A percentile compares a stretch with the other conserved stretches of the same genome.
These are phyloP conservation scores for Rhinoderma darwinii DNA, from an alignment of 2,113 vertebrate genomes.

Conservation along the genomic window DNA sequence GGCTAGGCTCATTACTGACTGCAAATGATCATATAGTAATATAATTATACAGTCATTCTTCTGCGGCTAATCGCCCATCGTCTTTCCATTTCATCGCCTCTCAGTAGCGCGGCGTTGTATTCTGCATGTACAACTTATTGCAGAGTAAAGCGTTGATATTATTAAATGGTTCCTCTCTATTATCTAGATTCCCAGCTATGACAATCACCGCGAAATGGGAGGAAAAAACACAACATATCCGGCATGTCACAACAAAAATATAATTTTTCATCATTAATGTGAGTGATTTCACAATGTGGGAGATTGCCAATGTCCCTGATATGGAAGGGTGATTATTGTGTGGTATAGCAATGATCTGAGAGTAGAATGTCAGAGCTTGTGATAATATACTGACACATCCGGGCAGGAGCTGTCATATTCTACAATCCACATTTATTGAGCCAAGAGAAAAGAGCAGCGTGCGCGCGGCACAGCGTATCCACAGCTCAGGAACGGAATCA, in stretches of 20 bases:
- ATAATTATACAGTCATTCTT: not conserved
- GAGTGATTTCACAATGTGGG: conserved; percentile 23
- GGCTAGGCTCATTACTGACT: not conserved
- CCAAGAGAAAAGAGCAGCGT: conserved; percentile 3
- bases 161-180: not conserved
- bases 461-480: not conserved
- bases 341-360: conserved; percentile 29
- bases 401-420: conserved; percentile 45
- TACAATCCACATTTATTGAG: conserved; percentile 32
- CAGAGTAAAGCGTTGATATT: not conserved
- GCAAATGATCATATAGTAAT: not conserved
- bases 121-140: not conserved
- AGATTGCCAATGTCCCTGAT: conserved; percentile 26
- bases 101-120: not conserved
- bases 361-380: conserved; percentile 35
- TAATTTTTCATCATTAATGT: conserved; percentile 25
- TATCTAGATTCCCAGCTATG: conserved; percentile 2
- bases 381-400: conserved; percentile 35
- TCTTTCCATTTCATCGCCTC: not conserved
- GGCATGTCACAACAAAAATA: conserved; percentile 37
- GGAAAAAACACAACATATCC: not conserved
- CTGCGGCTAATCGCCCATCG: too few species aligned
- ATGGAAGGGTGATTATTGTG: conserved; percentile 31
- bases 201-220: not conserved
- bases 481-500: conserved; percentile 29